A percentile compares a stretch with the other conserved stretches of the same genome.
Evolutionary conservation across 2,113 vertebrate species (phyloP).

Genomic region (Pteronura brasiliensis): DNA sequence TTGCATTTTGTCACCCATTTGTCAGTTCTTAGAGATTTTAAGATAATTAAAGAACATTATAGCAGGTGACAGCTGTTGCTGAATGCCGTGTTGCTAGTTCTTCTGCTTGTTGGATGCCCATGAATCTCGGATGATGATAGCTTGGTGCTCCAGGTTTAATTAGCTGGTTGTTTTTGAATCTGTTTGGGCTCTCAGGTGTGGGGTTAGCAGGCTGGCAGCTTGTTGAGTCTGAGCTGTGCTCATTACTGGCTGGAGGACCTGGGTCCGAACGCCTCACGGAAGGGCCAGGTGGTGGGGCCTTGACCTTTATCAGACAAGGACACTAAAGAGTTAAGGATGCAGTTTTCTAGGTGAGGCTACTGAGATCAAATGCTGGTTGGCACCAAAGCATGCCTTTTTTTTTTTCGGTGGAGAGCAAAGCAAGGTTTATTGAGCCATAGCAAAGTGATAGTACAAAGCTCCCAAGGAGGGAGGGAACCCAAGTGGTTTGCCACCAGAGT

Average conservation of each 20-base stretch:
- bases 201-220: slow-evolving; percentile 56
- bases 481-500: neutral
- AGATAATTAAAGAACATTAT: slow-evolving; percentile 80
- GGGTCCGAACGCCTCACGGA: neutral
- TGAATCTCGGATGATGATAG: slow-evolving; percentile 55
- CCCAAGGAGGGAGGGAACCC: neutral
- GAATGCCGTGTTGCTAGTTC: slow-evolving; percentile 42
- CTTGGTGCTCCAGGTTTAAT: slow-evolving; percentile 63
- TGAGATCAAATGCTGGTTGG: neutral
- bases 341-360: neutral
- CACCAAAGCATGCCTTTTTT: neutral
- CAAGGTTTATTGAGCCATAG: neutral
- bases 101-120: slow-evolving; percentile 27
- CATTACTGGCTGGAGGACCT: neutral
- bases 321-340: neutral
- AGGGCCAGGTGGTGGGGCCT: neutral
- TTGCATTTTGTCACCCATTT: slow-evolving; percentile 79
- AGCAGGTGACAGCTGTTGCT: slow-evolving; percentile 71
- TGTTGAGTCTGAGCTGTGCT: neutral
- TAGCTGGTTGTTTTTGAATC: slow-evolving; percentile 55
- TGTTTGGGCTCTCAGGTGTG: slow-evolving; percentile 39
- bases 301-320: slow-evolving; percentile 13
- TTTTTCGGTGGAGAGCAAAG: neutral
- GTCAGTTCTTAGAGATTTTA: slow-evolving; percentile 79
- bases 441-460: neutral